phyloP scores from a whole-genome alignment of 2,113 vertebrate genomes.

The Campylorhamphus procurvoides region DNA sequence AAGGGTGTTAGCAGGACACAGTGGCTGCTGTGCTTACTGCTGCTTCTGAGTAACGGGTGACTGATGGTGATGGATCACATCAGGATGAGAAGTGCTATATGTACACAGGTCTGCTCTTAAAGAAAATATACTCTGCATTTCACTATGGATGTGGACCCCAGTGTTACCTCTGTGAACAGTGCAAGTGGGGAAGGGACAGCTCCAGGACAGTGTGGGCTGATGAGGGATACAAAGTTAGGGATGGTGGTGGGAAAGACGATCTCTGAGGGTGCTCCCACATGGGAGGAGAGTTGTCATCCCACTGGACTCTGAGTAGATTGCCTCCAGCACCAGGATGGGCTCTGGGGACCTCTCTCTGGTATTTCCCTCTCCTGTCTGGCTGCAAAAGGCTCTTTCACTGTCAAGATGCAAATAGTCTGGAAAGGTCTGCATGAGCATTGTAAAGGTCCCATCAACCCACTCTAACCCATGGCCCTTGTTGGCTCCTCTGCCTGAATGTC shows the following conservation, averaged over 20 bases:
- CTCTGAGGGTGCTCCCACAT: fast-evolving
- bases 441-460: neutral
- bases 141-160: fast-evolving
- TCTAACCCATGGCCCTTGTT: neutral
- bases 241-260: neutral
- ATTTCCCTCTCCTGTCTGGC: neutral
- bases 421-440: neutral
- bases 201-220: fast-evolving
- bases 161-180: neutral
- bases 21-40: neutral
- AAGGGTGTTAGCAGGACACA: neutral
- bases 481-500: neutral
- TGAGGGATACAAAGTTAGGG: fast-evolving
- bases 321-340: neutral
- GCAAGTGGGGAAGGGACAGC: neutral
- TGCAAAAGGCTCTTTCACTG: neutral
- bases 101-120: neutral
- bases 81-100: neutral
- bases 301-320: neutral
- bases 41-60: neutral
- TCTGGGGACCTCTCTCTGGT: neutral
- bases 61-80: neutral
- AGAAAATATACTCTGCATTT: neutral
- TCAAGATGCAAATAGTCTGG: neutral
- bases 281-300: fast-evolving